Percentiles rank a stretch among this genome's conserved stretches.
These are phyloP conservation scores for Drosophila orosa DNA, from an alignment of 1,140 invertebrate genomes.

Conservation along the genomic window DNA sequence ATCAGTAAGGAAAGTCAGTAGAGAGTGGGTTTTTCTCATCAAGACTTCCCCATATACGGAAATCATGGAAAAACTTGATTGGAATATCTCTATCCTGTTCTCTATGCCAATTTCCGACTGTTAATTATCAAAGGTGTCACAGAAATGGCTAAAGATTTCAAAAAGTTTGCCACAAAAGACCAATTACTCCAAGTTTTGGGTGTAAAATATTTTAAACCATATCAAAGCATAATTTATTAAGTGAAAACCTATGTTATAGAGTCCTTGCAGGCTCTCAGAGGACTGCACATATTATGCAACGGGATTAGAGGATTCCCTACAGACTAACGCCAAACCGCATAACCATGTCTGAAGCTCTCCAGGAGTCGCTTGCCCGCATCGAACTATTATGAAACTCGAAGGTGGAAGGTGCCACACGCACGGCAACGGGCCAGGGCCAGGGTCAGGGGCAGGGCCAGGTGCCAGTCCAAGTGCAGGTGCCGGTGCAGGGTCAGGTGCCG, in stretches of 20 bases:
- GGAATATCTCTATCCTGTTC: background rate
- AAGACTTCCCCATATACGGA: background rate
- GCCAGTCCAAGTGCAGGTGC: conserved; percentile 30
- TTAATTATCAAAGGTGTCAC: no score
- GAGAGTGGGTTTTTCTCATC: background rate
- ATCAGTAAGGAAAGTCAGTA: background rate
- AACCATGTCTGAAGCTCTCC: conserved; percentile 50
- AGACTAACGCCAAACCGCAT: conserved; percentile 13
- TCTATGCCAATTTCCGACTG: background rate
- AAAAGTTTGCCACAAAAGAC: no score
- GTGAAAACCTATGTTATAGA: background rate
- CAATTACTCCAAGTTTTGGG: background rate
- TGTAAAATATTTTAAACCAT: no score
- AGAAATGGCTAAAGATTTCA: background rate
- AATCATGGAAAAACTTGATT: background rate
- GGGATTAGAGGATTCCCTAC: conserved; percentile 20
- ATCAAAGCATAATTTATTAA: background rate
- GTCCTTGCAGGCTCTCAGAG: background rate
- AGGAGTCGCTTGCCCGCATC: conserved; percentile 47
- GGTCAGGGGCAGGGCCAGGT: conserved; percentile 36
- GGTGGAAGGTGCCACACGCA: conserved; percentile 63
- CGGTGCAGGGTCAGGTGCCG: conserved; percentile 29
- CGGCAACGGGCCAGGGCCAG: conserved; percentile 63
- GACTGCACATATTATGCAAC: conserved; percentile 56
- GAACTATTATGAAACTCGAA: conserved; percentile 77